Evolutionary conservation across 1,140 invertebrate species (phyloP), one percentile per base, ranked within the genome.

Genomic region (Palaemon carinicauda): DNA sequence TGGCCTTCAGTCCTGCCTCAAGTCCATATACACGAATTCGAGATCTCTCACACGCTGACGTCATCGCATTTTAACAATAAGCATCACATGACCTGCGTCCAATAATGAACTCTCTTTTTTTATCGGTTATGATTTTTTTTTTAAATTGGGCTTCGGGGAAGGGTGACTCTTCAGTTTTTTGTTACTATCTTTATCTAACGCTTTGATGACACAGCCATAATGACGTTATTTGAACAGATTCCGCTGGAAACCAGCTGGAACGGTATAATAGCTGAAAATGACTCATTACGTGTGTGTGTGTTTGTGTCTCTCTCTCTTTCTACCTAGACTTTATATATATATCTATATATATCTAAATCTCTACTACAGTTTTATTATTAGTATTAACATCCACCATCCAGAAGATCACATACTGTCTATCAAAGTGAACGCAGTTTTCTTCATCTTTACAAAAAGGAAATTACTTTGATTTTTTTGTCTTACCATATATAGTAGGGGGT

Each of bases 151-250:
- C 12, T 41, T 41, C 41, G 41, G 41, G 41, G 41, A 41, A 41
- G 41, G 41, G 41, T 41, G 41, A 41, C 41, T 41, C 41, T 41
- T 41, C 41, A 41, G 41, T 53, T 65, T 4, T 65, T 65, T 65
- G 54, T 27, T 60, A 31, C 41, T 41, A 41, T 7, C 41, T 5
- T 41, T 69, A 80, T 41, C 78, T 80, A 80, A 80, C 27, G 53
- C 78, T n/a, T 54, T 33, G 54, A 33, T 77, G 52, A 60, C 53
- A 80, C 78, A 80, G 78, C 78, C 78, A 79, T 79, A 54, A 33
- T 53, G 31, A 56, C 53, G 41, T 54, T 31, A 41, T 41, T 41
- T 41, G 41, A 41, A 41, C 41, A 41, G 41, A 5, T 41, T 41
- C 41, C 41, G 41, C 41, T 41, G 41, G 12, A 41, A n/a, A 79